These are phyloP conservation scores for human DNA, from an alignment of 2,113 vertebrate species.

Conservation along the genomic window DNA sequence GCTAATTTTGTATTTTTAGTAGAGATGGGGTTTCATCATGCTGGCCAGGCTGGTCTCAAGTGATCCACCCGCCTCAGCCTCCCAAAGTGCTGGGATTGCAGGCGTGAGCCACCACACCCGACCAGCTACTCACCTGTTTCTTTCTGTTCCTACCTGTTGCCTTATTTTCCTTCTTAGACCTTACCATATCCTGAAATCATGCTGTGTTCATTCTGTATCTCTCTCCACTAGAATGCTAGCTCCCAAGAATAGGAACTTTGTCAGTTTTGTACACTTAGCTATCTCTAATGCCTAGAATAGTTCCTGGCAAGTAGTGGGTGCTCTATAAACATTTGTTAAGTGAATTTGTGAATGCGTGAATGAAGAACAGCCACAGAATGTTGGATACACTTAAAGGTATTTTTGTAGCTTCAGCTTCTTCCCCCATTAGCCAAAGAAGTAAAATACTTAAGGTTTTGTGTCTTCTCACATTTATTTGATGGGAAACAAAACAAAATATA, in stretches of 20 bases:
- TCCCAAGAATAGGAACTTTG: neutral
- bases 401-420: neutral
- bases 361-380: neutral
- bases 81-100: no score
- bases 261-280: neutral
- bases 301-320: neutral
- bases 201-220: neutral
- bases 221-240: neutral
- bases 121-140: neutral
- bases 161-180: neutral
- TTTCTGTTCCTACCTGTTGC: neutral
- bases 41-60: no score
- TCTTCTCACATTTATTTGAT: neutral
- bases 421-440: neutral
- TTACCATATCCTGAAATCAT: neutral
- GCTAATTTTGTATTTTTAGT: no score
- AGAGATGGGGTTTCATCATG: no score
- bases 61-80: no score
- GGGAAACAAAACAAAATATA: neutral
- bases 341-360: neutral
- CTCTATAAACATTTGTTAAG: neutral
- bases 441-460: neutral
- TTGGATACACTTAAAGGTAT: neutral
- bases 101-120: no score
- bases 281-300: neutral